Conservation (phyloP, 1,140 invertebrate species). For the Lucilia cuprina region DNA sequence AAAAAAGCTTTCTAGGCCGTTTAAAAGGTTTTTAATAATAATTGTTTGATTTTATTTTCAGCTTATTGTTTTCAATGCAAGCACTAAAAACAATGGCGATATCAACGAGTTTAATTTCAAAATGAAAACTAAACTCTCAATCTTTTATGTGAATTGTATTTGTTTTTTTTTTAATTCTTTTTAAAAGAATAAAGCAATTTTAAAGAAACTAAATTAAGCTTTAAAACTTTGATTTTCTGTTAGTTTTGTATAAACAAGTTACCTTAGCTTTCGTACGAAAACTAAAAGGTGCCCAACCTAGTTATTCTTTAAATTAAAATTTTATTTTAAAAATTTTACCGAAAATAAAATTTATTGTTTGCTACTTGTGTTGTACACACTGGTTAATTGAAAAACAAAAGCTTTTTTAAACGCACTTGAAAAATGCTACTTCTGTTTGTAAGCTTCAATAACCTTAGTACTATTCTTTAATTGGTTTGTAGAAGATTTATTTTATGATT, state of each 20-base stretch:
- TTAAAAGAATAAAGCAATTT: not conserved
- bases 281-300: slow-evolving; percentile 38
- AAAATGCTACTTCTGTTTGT: slow-evolving; percentile 28
- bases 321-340: slow-evolving; percentile 42
- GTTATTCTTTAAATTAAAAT: slow-evolving; percentile 40
- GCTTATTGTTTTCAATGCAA: slow-evolving; percentile 28
- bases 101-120: slow-evolving; percentile 36
- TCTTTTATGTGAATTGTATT: slow-evolving; percentile 7
- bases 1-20: slow-evolving; percentile 38
- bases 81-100: slow-evolving; percentile 22
- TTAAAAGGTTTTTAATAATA: slow-evolving; percentile 10
- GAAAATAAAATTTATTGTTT: slow-evolving; percentile 62
- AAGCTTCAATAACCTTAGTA: slow-evolving; percentile 54
- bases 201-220: slow-evolving; percentile 45
- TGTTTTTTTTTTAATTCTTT: not conserved
- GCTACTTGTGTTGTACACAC: slow-evolving; percentile 62
- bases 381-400: slow-evolving; percentile 42
- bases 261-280: not conserved
- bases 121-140: slow-evolving; percentile 2
- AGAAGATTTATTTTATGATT: slow-evolving; percentile 21
- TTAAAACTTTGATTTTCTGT: slow-evolving; percentile 45
- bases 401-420: slow-evolving; percentile 38
- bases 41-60: slow-evolving; percentile 44
- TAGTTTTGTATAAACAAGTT: slow-evolving; percentile 6
- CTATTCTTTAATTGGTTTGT: slow-evolving; percentile 52